Percentiles rank a stretch among this genome's conserved stretches.
Evolutionary conservation across 2,888 invertebrate species (phyloP).

Genomic region (Sphaeridia pumilis): DNA sequence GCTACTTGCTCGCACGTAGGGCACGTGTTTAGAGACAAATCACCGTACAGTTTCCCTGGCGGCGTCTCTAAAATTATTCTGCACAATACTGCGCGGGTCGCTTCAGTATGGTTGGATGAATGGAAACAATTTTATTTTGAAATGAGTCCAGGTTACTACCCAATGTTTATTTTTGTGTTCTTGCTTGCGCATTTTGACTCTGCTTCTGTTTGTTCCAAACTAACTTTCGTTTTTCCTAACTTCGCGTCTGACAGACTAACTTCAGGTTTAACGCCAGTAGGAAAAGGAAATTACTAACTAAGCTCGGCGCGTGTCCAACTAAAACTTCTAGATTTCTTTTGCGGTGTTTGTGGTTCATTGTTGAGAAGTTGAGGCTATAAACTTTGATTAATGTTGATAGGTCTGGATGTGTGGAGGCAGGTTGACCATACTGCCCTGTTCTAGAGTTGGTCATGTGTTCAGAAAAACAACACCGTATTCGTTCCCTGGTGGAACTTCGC

Average conservation of each 20-base stretch:
- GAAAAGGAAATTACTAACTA: neutral
- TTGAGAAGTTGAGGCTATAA: conserved; percentile 1
- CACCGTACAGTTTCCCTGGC: conserved; percentile 98
- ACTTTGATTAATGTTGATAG: conserved; percentile 42
- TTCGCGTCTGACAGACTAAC: neutral
- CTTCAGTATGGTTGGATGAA: conserved; percentile 99
- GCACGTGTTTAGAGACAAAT: conserved; percentile 95
- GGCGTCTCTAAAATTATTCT: conserved; percentile 93
- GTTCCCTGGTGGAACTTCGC: conserved; percentile 93
- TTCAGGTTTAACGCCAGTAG: neutral
- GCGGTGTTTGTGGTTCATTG: neutral
- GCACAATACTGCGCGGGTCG: conserved; percentile 95
- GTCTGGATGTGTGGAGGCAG: conserved; percentile 97
- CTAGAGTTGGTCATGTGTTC: conserved; percentile 92
- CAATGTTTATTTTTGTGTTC: conserved; percentile 10
- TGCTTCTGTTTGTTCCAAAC: neutral
- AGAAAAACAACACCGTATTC: conserved; percentile 96
- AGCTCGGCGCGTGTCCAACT: neutral
- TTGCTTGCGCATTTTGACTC: neutral
- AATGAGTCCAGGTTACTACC: conserved; percentile 79
- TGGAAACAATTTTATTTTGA: conserved; percentile 99
- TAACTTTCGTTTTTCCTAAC: neutral
- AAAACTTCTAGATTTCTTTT: neutral
- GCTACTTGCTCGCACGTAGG: conserved; percentile 63
- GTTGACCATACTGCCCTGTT: conserved; percentile 88